phyloP scores from a whole-genome alignment of 2,113 vertebrate genomes.

The Dicentrarchus labrax region DNA sequence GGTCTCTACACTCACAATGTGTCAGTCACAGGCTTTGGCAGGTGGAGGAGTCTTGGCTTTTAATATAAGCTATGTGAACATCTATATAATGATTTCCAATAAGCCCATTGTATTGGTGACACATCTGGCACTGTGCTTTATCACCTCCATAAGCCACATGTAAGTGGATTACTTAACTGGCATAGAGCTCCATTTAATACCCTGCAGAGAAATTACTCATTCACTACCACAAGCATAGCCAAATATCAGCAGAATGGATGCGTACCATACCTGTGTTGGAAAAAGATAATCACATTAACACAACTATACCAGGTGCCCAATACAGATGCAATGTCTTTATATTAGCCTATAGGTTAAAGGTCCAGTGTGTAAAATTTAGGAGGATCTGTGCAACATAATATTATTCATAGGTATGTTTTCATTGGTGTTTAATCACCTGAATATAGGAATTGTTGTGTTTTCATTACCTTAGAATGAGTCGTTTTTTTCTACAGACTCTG shows the following conservation, averaged over 20 bases:
- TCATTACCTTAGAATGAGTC: too few relatives aligned
- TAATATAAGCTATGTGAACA: constrained; percentile 36
- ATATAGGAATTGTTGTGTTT: too few relatives aligned
- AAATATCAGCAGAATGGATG: constrained; percentile 23
- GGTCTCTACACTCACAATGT: background rate
- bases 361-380: too few relatives aligned
- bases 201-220: constrained; percentile 47
- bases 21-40: constrained; percentile 20
- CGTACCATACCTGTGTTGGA: background rate
- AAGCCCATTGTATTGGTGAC: constrained; percentile 44
- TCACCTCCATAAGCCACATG: constrained; percentile 40
- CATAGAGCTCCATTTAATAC: constrained; percentile 39
- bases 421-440: too few relatives aligned
- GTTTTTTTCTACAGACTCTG: too few relatives aligned
- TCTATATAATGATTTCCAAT: constrained; percentile 56
- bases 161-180: constrained; percentile 62
- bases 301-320: background rate
- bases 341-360: background rate
- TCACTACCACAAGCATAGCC: background rate
- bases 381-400: too few relatives aligned
- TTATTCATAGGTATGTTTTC: too few relatives aligned
- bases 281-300: background rate
- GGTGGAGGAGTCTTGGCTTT: constrained; percentile 12
- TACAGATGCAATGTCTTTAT: background rate
- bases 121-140: constrained; percentile 40